Evolutionary conservation across 2,113 vertebrate genomes (phyloP).

Genomic region (Hydropotes inermis): DNA sequence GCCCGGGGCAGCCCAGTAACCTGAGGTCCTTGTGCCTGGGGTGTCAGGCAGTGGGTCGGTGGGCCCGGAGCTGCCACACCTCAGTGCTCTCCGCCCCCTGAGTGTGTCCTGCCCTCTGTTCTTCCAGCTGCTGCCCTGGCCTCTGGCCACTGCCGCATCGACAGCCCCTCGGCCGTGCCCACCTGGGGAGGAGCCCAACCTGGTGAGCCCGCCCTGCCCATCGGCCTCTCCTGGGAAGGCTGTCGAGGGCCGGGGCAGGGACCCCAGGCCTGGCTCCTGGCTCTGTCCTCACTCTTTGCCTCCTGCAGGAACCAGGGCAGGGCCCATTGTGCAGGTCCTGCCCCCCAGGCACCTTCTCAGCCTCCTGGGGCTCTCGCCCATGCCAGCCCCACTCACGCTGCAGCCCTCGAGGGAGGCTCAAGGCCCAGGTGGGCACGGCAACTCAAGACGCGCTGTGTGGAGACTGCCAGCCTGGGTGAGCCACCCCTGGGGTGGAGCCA

Average conservation of each 20-base stretch:
- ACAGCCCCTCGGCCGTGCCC: conserved; percentile 78
- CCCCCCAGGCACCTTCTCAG: conserved; percentile 86
- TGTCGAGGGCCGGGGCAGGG: neutral
- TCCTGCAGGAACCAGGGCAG: conserved; percentile 35
- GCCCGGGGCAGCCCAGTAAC: neutral
- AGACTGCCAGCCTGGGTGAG: conserved; percentile 88
- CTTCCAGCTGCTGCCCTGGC: conserved; percentile 72
- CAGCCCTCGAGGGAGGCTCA: conserved; percentile 74
- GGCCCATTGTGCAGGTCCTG: conserved; percentile 83
- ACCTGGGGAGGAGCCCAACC: conserved; percentile 86
- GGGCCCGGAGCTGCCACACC: neutral
- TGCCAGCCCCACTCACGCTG: conserved; percentile 86
- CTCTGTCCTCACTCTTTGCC: neutral
- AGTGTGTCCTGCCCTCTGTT: conserved; percentile 70
- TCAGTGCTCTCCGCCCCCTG: neutral
- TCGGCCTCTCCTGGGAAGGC: neutral
- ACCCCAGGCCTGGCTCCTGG: neutral
- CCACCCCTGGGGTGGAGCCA: neutral
- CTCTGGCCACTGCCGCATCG: conserved; percentile 67
- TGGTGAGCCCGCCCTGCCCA: conserved; percentile 79
- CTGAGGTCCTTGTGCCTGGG: neutral
- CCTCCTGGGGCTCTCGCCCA: conserved; percentile 62
- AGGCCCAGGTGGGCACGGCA: conserved; percentile 74
- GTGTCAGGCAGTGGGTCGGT: neutral
- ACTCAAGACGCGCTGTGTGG: conserved; percentile 85